A percentile compares a stretch with the other conserved stretches of the same genome.
Evolutionary conservation across 1,140 invertebrate species (phyloP).

Genomic region (Platorchestia sp.): DNA sequence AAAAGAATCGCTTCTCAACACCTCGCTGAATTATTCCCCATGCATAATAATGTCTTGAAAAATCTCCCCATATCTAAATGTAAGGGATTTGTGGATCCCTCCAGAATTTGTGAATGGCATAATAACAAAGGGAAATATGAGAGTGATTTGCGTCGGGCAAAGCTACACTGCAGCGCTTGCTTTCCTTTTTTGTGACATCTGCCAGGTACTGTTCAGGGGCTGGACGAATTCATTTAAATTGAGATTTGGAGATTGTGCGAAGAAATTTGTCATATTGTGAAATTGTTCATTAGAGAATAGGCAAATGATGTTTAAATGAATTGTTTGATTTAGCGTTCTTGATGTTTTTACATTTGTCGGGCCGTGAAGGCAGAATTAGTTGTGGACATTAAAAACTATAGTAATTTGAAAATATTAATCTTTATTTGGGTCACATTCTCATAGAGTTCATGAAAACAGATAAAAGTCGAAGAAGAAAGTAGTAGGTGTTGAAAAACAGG

Average conservation of each 20-base stretch:
- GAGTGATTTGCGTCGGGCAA: neutral
- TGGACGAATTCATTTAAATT: neutral
- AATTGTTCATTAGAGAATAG: no score
- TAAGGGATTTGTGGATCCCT: constrained; percentile 29
- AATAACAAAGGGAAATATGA: neutral
- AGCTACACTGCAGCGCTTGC: neutral
- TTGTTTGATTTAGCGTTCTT: no score
- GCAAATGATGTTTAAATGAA: no score
- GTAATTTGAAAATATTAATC: no score
- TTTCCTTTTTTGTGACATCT: neutral
- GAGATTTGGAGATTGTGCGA: neutral
- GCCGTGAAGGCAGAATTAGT: no score
- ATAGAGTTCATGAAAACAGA: no score
- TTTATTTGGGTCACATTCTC: no score
- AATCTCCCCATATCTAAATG: constrained; percentile 38
- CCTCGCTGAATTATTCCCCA: constrained; percentile 19
- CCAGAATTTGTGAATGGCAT: neutral
- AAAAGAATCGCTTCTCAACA: constrained; percentile 11
- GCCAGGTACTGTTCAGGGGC: neutral
- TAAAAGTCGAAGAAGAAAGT: no score
- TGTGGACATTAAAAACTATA: no score
- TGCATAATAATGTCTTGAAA: constrained; percentile 38
- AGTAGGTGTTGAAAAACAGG: no score
- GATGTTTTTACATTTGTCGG: no score
- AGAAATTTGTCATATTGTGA: neutral